These are phyloP conservation scores for Jordanella pulchra DNA, from an alignment of 2,797 vertebrate species.

Conservation along the genomic window DNA sequence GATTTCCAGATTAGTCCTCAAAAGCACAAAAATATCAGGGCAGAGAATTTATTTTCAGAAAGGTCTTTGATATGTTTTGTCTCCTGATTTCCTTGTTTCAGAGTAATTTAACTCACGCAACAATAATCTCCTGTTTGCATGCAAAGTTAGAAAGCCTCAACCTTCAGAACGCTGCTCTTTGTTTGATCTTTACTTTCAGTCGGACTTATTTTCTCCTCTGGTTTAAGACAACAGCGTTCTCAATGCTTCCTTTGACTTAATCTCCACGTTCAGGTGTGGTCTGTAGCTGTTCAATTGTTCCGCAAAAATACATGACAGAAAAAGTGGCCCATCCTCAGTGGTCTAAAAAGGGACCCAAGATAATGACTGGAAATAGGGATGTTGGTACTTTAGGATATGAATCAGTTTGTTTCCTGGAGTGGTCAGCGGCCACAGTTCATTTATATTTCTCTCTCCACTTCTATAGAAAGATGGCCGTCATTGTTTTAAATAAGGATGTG, in stretches of 20 bases:
- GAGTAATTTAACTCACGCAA: constrained; percentile 36
- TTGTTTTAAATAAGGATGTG: constrained; percentile 72
- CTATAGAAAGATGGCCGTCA: constrained; percentile 42
- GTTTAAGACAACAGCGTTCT: too few species aligned
- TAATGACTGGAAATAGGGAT: constrained; percentile 74
- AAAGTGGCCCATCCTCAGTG: constrained; percentile 31
- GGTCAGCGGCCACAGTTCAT: constrained; percentile 34
- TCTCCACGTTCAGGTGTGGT: constrained; percentile 11
- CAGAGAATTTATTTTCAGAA: constrained; percentile 29
- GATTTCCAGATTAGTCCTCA: constrained; percentile 59
- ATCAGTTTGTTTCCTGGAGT: constrained; percentile 74
- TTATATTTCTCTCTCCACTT: constrained; percentile 50
- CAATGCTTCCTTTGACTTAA: background rate
- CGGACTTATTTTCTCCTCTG: background rate
- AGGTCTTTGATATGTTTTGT: constrained; percentile 60
- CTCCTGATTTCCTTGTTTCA: constrained; percentile 62
- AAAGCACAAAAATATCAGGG: constrained; percentile 62
- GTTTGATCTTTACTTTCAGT: constrained; percentile 43
- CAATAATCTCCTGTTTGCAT: constrained; percentile 46
- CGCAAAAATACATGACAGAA: constrained; percentile 35
- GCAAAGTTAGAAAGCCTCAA: constrained; percentile 29
- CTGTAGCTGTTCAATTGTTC: constrained; percentile 24
- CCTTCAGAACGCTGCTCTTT: constrained; percentile 37
- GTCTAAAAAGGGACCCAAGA: constrained; percentile 76
- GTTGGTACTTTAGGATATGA: constrained; percentile 74